These are phyloP conservation scores for Muscina levida DNA, from an alignment of 2,888 invertebrate species.

Conservation along the genomic window DNA sequence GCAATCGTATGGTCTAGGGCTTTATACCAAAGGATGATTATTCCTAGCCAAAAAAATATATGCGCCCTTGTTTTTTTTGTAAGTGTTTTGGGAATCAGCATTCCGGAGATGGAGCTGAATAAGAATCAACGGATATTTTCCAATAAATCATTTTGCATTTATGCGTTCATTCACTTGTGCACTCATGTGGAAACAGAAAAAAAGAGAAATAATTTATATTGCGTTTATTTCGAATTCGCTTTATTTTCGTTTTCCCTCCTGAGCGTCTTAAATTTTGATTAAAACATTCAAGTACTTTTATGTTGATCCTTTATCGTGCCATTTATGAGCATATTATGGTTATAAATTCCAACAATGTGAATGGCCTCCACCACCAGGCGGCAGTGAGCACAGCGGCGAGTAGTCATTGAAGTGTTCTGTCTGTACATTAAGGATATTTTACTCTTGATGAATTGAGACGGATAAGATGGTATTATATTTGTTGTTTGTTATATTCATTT, in stretches of 20 bases:
- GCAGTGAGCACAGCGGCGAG: too few relatives aligned
- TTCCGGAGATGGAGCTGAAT: background rate
- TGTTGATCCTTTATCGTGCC: slow-evolving; percentile 11
- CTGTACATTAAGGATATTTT: background rate
- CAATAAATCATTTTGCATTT: slow-evolving; percentile 28
- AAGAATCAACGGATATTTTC: background rate
- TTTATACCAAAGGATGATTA: too few relatives aligned
- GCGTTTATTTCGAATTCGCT: slow-evolving; percentile 16
- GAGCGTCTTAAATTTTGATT: slow-evolving; percentile 8
- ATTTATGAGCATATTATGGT: slow-evolving; percentile 15
- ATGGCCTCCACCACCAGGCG: too few relatives aligned
- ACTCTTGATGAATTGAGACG: slow-evolving; percentile 19
- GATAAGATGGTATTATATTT: slow-evolving; percentile 1
- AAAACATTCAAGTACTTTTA: background rate
- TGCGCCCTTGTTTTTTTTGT: background rate
- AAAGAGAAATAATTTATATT: slow-evolving; percentile 36
- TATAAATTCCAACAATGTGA: too few relatives aligned
- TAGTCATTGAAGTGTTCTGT: background rate
- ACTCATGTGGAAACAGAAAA: slow-evolving; percentile 50
- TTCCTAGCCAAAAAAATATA: too few relatives aligned
- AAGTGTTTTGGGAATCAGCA: slow-evolving; percentile 11
- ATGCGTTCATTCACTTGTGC: slow-evolving; percentile 43
- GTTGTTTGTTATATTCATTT: background rate
- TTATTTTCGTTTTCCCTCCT: background rate
- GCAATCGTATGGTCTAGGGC: too few relatives aligned